Percentiles rank a stretch among this genome's conserved stretches.
Evolutionary conservation across 2,113 vertebrate species (phyloP).

Genomic region (Nyctereutes procyonoides): DNA sequence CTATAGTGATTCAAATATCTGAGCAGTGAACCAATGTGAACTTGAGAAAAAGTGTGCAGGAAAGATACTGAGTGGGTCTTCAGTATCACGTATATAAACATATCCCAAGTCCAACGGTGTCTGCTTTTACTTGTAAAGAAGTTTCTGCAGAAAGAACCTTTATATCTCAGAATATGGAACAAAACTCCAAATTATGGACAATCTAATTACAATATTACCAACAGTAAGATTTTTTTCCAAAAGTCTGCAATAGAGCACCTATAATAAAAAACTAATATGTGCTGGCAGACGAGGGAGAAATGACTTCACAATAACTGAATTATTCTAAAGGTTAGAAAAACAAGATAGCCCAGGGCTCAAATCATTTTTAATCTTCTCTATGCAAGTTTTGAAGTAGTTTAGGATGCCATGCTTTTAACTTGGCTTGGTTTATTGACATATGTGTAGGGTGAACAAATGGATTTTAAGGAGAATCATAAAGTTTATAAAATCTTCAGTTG

Average conservation of each 20-base stretch:
- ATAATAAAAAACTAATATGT: neutral
- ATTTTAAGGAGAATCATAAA: neutral
- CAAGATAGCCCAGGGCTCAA: neutral
- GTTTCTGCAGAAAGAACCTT: neutral
- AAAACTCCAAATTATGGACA: neutral
- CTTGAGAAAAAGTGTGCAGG: neutral
- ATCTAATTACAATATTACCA: neutral
- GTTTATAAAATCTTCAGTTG: neutral
- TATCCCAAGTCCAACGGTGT: neutral
- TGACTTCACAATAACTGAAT: neutral
- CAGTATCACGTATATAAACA: neutral
- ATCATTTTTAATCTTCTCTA: neutral
- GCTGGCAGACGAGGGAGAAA: neutral
- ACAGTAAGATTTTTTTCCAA: neutral
- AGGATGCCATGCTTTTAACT: neutral
- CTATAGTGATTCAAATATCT: neutral
- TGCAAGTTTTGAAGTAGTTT: neutral
- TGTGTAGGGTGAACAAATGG: neutral
- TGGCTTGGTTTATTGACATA: neutral
- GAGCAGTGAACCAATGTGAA: neutral
- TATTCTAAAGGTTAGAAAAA: neutral
- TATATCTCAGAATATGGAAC: neutral
- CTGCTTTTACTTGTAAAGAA: neutral
- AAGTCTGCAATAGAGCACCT: neutral
- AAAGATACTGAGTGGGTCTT: neutral